phyloP scores from a whole-genome alignment of 2,113 vertebrate genomes.

The Takifugu flavidus region DNA sequence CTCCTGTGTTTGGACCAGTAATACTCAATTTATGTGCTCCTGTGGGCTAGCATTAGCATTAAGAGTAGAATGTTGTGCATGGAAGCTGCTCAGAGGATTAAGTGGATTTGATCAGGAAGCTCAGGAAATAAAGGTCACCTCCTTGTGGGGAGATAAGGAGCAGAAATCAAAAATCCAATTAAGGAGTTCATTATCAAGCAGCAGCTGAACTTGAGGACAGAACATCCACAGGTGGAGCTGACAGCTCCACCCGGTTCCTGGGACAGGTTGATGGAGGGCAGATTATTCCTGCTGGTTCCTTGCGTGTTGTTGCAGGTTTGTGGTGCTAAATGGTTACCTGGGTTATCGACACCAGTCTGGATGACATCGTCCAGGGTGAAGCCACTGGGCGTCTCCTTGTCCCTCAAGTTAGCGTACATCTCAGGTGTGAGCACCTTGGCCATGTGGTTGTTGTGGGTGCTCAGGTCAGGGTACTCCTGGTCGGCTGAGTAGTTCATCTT shows the following conservation, averaged over 20 bases:
- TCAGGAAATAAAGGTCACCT: conserved; percentile 1
- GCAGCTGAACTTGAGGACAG: conserved; percentile 5
- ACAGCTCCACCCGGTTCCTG: neutral
- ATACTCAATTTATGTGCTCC: too few species aligned
- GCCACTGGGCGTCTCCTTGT: conserved; percentile 84
- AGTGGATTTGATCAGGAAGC: conserved; percentile 8
- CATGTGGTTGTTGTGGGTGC: conserved; percentile 94
- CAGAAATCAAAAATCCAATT: conserved; percentile 51
- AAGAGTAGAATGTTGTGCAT: neutral
- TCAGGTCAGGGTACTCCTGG: conserved; percentile 90
- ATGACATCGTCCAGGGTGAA: conserved; percentile 89
- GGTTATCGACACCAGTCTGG: conserved; percentile 93
- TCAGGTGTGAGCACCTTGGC: conserved; percentile 87
- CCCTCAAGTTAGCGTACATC: conserved; percentile 82
- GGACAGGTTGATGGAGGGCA: neutral
- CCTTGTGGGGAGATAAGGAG: conserved; percentile 18
- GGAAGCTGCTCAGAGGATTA: neutral
- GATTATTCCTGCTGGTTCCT: neutral
- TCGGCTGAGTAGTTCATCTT: conserved; percentile 82
- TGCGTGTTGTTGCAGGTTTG: too few species aligned
- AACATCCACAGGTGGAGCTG: conserved; percentile 13
- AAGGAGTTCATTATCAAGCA: conserved; percentile 25
- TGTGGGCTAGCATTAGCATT: too few species aligned
- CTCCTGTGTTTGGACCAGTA: too few species aligned
- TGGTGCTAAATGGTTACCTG: conserved; percentile 75